Evolutionary conservation across 2,113 vertebrate species (phyloP).

Genomic region (Cyrtonyx montezumae): DNA sequence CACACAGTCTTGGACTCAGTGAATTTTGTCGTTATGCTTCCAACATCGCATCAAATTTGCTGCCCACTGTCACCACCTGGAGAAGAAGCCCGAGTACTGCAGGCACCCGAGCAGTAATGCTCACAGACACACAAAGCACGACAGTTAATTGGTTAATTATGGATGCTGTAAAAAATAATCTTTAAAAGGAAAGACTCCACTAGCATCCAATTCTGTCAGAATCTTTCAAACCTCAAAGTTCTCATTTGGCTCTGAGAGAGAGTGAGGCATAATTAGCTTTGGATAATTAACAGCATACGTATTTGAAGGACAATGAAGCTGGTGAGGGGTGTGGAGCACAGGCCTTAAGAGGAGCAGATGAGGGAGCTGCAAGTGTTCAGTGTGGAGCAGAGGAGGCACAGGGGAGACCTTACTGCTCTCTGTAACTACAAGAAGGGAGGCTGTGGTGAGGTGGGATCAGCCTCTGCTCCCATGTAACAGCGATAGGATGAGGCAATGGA

Average conservation of each 20-base stretch:
- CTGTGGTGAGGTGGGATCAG: too few species aligned
- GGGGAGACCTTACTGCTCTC: too few species aligned
- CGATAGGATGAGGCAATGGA: too few species aligned
- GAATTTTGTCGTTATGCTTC: background rate
- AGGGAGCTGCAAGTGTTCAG: too few species aligned
- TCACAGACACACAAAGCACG: background rate
- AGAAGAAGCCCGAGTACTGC: background rate
- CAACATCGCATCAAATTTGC: background rate
- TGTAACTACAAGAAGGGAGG: too few species aligned
- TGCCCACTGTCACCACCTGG: slow-evolving; percentile 51
- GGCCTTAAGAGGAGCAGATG: too few species aligned
- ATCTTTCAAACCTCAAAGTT: background rate
- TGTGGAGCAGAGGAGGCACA: too few species aligned
- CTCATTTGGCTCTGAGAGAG: accelerated
- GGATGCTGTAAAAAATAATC: background rate
- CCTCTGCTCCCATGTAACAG: too few species aligned
- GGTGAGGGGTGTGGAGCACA: too few species aligned
- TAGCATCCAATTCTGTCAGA: background rate
- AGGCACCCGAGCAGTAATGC: accelerated
- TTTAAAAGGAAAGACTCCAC: background rate
- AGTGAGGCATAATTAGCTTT: accelerated
- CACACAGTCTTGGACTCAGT: background rate
- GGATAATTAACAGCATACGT: accelerated
- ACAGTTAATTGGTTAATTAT: too few species aligned
- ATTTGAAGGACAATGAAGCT: background rate